phyloP scores from a whole-genome alignment of 2,888 invertebrate species.

The Amiota communis region DNA sequence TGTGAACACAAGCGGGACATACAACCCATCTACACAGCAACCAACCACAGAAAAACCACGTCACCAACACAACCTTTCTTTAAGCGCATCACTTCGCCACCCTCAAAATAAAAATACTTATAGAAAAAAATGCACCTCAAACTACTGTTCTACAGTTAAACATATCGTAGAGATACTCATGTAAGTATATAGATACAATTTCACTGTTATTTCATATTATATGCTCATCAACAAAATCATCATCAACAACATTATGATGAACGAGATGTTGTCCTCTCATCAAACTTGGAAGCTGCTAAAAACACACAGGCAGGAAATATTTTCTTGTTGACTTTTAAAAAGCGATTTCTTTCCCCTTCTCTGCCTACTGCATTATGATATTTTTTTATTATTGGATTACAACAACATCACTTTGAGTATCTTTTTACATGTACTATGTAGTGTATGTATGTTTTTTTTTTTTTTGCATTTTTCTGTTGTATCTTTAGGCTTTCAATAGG shows the following conservation, averaged over 20 bases:
- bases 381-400: conserved; percentile 17
- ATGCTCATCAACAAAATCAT: conserved; percentile 12
- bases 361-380: not conserved
- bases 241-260: not conserved
- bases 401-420: not conserved
- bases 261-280: not conserved
- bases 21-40: conserved; percentile 1
- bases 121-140: not conserved
- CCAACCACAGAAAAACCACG: not conserved
- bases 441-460: not conserved
- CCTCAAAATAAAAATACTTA: not conserved
- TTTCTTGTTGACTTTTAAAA: conserved; percentile 63
- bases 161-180: not conserved
- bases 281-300: not conserved
- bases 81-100: conserved; percentile 1
- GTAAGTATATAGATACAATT: not conserved
- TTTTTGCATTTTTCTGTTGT: not conserved
- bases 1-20: conserved; percentile 51
- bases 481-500: not conserved
- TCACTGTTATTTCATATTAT: not conserved
- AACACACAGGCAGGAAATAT: conserved; percentile 37
- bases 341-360: conserved; percentile 49
- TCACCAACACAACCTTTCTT: not conserved
- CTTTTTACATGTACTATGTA: not conserved
- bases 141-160: not conserved